Conservation (phyloP, 2,888 invertebrate species). For the Epicampocera succincta region DNA sequence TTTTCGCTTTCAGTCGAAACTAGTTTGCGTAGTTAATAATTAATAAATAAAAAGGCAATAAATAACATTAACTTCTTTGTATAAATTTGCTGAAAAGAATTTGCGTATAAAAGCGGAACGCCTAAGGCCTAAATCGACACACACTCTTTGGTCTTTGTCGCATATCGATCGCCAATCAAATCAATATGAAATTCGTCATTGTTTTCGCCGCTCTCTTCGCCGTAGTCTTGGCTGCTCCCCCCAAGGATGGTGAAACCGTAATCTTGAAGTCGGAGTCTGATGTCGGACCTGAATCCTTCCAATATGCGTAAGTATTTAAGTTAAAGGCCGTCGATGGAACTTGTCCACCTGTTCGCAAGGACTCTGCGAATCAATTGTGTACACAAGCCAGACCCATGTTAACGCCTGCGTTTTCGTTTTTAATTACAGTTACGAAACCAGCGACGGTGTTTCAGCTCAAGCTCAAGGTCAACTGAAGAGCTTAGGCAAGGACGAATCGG, state of each 20-base stretch:
- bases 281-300: conserved; percentile 76
- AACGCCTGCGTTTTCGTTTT: too few relatives aligned
- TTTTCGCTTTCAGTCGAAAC: too few relatives aligned
- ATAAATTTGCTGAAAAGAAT: too few relatives aligned
- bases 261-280: conserved; percentile 84
- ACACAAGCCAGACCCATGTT: too few relatives aligned
- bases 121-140: background rate
- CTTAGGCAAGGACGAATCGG: conserved; percentile 82
- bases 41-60: too few relatives aligned
- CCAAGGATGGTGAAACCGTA: conserved; percentile 79
- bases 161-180: conserved; percentile 62
- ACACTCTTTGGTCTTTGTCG: conserved; percentile 19
- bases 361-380: too few relatives aligned
- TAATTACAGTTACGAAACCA: conserved; percentile 67
- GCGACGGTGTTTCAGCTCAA: background rate
- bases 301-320: conserved; percentile 83
- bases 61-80: too few relatives aligned
- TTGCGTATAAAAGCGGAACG: conserved; percentile 30
- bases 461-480: conserved; percentile 82
- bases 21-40: too few relatives aligned
- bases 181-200: conserved; percentile 77
- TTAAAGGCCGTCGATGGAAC: too few relatives aligned
- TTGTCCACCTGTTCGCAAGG: too few relatives aligned
- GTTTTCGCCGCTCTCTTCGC: conserved; percentile 81
- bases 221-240: conserved; percentile 72